Evolutionary conservation across 2,113 vertebrate species (phyloP).

Genomic region (Castor canadensis): DNA sequence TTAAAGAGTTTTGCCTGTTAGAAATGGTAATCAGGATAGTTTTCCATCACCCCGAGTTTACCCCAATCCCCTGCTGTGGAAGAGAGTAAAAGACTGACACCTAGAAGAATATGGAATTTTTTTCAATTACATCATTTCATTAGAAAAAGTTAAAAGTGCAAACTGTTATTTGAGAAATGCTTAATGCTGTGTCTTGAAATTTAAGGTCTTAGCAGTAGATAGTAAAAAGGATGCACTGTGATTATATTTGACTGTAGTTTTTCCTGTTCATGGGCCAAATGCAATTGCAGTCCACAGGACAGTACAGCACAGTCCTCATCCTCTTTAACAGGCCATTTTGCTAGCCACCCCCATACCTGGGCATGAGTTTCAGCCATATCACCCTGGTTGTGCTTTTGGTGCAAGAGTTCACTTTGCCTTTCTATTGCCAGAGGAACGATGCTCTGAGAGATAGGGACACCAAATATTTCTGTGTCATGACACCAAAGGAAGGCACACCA

Average conservation of each 20-base stretch:
- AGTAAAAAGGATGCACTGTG: not conserved
- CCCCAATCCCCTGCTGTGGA: not conserved
- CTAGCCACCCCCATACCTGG: not conserved
- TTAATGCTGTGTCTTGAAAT: not conserved
- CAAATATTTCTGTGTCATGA: not conserved
- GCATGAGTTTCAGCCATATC: not conserved
- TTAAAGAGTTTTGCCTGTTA: not conserved
- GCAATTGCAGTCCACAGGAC: not conserved
- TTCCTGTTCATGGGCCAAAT: not conserved
- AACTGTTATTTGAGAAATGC: slow-evolving; percentile 13
- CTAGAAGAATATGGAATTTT: not conserved
- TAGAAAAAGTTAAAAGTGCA: slow-evolving; percentile 30
- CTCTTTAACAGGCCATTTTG: not conserved
- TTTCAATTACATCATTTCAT: not conserved
- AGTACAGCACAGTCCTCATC: not conserved
- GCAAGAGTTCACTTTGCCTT: not conserved
- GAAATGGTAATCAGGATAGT: not conserved
- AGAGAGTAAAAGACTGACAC: not conserved
- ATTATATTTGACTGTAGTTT: not conserved
- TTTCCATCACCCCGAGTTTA: too few species aligned
- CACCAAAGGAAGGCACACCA: not conserved
- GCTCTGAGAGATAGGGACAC: too few species aligned
- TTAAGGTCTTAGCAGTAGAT: not conserved
- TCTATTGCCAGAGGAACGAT: not conserved
- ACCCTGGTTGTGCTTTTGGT: not conserved